These are phyloP conservation scores for Bibio marci DNA, from an alignment of 2,888 invertebrate species.

Conservation along the genomic window DNA sequence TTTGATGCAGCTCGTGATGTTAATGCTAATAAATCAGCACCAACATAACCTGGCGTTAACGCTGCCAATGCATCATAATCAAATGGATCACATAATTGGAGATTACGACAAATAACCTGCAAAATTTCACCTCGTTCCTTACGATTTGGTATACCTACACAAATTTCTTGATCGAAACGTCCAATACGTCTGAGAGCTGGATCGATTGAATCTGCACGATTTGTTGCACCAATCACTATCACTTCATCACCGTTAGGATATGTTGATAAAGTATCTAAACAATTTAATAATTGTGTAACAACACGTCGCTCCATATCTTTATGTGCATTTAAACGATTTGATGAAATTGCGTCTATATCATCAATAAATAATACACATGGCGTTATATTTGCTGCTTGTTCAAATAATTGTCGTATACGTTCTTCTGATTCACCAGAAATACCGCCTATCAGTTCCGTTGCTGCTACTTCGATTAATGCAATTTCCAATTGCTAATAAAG, in stretches of 20 bases:
- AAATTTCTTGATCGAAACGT: constrained; percentile 85
- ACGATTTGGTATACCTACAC: constrained; percentile 82
- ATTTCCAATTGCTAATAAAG: constrained; percentile 53
- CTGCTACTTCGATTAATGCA: constrained; percentile 72
- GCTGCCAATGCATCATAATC: constrained; percentile 58
- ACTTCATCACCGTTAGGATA: constrained; percentile 24
- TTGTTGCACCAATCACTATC: constrained; percentile 89
- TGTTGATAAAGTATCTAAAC: constrained; percentile 53
- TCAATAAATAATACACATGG: constrained; percentile 87
- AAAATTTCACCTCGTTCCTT: constrained; percentile 67
- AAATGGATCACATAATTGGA: constrained; percentile 52
- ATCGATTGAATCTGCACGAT: constrained; percentile 81
- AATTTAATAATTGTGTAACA: constrained; percentile 79
- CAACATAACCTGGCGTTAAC: constrained; percentile 89
- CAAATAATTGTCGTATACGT: constrained; percentile 78
- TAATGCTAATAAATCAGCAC: constrained; percentile 78
- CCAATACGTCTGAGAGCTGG: constrained; percentile 83
- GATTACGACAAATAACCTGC: constrained; percentile 45
- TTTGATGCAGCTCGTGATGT: constrained; percentile 75
- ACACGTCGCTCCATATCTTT: constrained; percentile 94
- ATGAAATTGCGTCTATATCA: constrained; percentile 93
- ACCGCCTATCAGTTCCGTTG: constrained; percentile 85
- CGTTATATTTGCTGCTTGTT: constrained; percentile 53
- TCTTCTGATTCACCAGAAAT: constrained; percentile 94
- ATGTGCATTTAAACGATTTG: constrained; percentile 74